These are phyloP conservation scores for Myotis vivesi DNA, from an alignment of 2,797 vertebrate genomes.

Conservation along the genomic window DNA sequence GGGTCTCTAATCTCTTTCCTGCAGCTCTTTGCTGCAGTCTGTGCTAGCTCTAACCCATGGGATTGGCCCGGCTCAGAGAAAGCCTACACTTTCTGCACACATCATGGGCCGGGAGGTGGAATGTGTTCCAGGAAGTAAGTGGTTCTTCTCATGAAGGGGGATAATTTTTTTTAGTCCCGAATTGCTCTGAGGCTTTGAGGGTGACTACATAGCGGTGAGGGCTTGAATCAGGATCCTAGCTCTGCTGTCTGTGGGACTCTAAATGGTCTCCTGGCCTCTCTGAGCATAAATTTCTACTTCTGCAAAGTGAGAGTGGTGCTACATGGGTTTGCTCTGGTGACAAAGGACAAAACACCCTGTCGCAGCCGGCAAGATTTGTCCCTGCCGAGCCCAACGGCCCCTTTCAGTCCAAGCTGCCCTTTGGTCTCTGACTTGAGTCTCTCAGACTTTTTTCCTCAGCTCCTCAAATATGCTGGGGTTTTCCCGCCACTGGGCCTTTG, in stretches of 20 bases:
- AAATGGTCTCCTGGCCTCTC: neutral
- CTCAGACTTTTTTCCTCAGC: neutral
- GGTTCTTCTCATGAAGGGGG: neutral
- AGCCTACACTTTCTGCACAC: neutral
- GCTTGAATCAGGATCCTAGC: neutral
- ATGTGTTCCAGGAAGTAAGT: neutral
- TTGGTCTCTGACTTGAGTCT: neutral
- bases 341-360: neutral
- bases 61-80: neutral
- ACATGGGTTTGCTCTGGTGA: neutral
- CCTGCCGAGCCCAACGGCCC: neutral
- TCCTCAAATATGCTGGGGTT: neutral
- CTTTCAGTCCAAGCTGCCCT: neutral
- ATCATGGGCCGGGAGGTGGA: neutral
- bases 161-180: neutral
- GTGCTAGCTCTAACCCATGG: neutral
- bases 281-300: neutral
- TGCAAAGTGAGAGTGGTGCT: neutral
- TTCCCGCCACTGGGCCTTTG: neutral
- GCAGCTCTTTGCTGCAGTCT: neutral
- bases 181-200: neutral
- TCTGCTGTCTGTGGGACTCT: neutral
- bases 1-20: neutral
- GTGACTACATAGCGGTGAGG: neutral
- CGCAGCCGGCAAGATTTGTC: neutral